These are phyloP conservation scores for Pandemis cinnamomeana DNA, from an alignment of 2,888 invertebrate species.

Conservation along the genomic window DNA sequence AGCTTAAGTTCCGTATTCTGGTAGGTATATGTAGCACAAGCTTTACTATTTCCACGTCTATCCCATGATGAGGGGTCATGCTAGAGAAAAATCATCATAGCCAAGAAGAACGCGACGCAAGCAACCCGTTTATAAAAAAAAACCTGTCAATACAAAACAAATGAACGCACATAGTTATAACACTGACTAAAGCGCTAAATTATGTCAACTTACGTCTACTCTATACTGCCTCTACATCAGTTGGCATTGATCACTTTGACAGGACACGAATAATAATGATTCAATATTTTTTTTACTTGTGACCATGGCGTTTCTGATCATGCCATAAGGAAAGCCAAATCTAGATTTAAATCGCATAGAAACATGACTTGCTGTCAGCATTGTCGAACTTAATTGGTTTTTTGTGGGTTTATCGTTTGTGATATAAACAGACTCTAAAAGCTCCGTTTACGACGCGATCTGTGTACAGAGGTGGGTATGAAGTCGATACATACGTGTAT, in stretches of 20 bases:
- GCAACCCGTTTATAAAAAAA: no score
- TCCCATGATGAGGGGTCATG: no score
- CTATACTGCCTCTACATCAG: no score
- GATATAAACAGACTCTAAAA: constrained; percentile 21
- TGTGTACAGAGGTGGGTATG: background rate
- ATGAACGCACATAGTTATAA: background rate
- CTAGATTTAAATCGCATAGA: constrained; percentile 26
- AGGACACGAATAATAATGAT: background rate
- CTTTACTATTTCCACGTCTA: no score
- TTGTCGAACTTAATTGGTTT: constrained; percentile 43
- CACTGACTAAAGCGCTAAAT: background rate
- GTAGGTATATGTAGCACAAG: no score
- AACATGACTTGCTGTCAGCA: constrained; percentile 37
- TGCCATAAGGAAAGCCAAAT: constrained; percentile 16
- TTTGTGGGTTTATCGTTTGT: constrained; percentile 34
- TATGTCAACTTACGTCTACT: background rate
- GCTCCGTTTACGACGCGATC: background rate
- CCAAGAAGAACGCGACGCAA: no score
- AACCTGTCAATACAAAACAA: no score
- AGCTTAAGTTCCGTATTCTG: no score
- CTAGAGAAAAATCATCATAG: no score
- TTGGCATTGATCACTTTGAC: background rate
- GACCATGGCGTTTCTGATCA: background rate
- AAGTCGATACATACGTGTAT: background rate
- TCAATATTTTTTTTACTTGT: constrained; percentile 1